Base-by-base conservation (phyloP, 2,888 invertebrate genomes). In the Aspidapion aeneum region DNA sequence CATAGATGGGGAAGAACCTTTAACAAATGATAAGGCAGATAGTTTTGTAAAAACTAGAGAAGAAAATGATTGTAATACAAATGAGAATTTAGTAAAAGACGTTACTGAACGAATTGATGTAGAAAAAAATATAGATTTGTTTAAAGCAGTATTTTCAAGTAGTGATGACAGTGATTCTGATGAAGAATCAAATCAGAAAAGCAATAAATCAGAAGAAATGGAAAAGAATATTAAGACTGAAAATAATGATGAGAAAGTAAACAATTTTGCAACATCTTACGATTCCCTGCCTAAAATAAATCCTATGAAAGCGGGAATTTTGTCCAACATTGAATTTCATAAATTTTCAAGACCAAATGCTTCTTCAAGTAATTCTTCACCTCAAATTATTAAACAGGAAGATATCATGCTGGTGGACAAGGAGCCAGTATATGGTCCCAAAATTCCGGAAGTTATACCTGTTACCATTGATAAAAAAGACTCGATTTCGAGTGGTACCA, bases 81-180 rank as follows among this genome's bases (percentile, higher is more conserved):
- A 61, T 12, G 65, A 68, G 22, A 55, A 49, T 22, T 52, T 57
- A 54, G 57, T 64, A 18, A 70, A 69, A 65, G 77, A 79, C 69
- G 69, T 76, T 51, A 78, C 77, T 1, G 79, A 79, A 57, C 76
- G 73, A 71, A 71, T 80, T 3, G 74, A 78, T 55, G 70, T 79
- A 20, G 75, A 75, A 18, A 73, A 88, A 57, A 88, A 88, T 71
- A 82, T 85, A 64, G 96, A 96, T 79, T 81, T 97, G 1, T 97
- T 94, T 74, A 93, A 93, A 78, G 90, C 94, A 0, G 93, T 97
- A 72, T 97, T 97, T 75, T 83, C 91, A 21, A 91, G 92, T 64
- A 90, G 90, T 73, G 84, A 85, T 16, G 89, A 89, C 58, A 82
- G 82, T 1, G 81, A 81, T 57, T 74, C 70, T 22, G 79, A 79